A percentile compares a stretch with the other conserved stretches of the same genome.
Conservation (phyloP, 1,140 invertebrate species). For the Oedothorax gibbosus region DNA sequence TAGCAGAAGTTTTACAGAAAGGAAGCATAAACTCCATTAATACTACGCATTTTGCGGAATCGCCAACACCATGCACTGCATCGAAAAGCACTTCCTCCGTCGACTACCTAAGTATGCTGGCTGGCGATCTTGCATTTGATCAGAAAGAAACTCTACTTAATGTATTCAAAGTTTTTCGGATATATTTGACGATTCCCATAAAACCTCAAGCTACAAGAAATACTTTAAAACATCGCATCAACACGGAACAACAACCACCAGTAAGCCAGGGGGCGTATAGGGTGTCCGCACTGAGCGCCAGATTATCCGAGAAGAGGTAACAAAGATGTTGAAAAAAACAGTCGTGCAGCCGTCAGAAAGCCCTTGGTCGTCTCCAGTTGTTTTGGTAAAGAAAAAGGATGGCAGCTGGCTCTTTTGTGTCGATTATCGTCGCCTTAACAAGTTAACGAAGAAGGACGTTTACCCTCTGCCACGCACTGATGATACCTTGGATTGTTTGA, state of each 20-base stretch:
- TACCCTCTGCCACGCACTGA: not conserved
- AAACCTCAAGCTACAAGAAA: too few species aligned
- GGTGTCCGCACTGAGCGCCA: not conserved
- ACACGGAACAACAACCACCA: not conserved
- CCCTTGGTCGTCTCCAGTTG: conserved; percentile 58
- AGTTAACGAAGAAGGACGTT: not conserved
- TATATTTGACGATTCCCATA: too few species aligned
- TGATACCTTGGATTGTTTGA: conserved; percentile 42
- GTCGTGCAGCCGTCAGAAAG: conserved; percentile 61
- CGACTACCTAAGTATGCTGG: too few species aligned
- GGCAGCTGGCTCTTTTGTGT: conserved; percentile 69
- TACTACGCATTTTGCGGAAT: too few species aligned
- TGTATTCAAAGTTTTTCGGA: too few species aligned
- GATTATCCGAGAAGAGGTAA: not conserved
- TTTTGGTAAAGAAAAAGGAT: conserved; percentile 70
- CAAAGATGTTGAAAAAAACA: not conserved
- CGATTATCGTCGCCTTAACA: conserved; percentile 68
- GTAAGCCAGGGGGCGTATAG: not conserved
- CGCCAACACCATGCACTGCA: too few species aligned
- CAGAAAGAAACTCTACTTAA: too few species aligned
- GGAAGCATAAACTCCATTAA: too few species aligned
- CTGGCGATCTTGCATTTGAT: too few species aligned
- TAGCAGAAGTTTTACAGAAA: too few species aligned
- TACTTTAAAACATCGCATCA: not conserved
- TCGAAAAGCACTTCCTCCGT: too few species aligned